Base-by-base conservation (phyloP, 1,140 invertebrate species). In the Megalonaias nervosa region DNA sequence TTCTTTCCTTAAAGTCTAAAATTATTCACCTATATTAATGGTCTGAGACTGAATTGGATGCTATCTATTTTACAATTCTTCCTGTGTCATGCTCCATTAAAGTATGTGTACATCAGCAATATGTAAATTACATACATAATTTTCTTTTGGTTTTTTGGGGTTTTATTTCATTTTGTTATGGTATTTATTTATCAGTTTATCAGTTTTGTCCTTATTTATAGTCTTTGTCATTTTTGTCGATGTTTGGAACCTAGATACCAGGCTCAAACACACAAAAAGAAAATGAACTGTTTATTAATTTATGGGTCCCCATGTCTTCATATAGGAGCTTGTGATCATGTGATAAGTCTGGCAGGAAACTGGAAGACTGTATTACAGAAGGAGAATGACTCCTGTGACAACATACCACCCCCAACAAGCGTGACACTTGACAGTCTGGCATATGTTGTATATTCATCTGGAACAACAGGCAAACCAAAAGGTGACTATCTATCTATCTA, bases 391-490 rank as follows among this genome's bases (percentile, higher is more conserved):
- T 67, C n/a, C 38, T 58, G 68, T 67, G 26, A 75, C 56, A 77
- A 64, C 21, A 26, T 76, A 16, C 21, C 68, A 11, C 58, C 76
- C 15, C 75, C 76, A 19, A 70, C 70, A 11, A 64, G 75, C 12
- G 70, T 87, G 2, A 73, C 77, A 21, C 65, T 90, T 38, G 89
- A 92, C 80, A 91, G 91, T 85, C 82, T 92, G 61, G 92, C 92
- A 12, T 92, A 92, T 82, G 87, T 91, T 26, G 92, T 92, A 0
- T 92, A 92, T 75, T 91, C 91, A 0, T 92, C 92, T 16, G 92
- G 92, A 4, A 93, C 92, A 13, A 93, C 92, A n/a, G 92, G 92
- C 31, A 92, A 91, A 84, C 92, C 92, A 17, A 93, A 93, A 90
- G 92, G 89, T 90, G 76, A 67, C 19, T 21, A 31, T 2, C n/a